Evolutionary conservation across 2,888 invertebrate species (phyloP).

Genomic region (Drosophila siamana): DNA sequence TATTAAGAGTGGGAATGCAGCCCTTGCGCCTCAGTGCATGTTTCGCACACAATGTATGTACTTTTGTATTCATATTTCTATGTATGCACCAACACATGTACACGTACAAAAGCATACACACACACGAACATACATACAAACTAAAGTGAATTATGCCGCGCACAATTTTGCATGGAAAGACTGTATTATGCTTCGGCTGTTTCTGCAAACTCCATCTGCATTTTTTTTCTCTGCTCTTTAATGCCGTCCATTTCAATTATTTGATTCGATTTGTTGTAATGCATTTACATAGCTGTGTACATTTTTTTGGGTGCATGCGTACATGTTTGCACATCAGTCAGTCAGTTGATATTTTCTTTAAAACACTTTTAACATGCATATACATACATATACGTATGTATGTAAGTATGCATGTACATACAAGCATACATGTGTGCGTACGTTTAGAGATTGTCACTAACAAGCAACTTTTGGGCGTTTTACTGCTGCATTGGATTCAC

Average conservation of each 20-base stretch:
- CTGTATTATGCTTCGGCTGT: constrained; percentile 15
- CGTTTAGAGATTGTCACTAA: constrained; percentile 67
- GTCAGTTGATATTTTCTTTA: constrained; percentile 54
- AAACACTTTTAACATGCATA: constrained; percentile 61
- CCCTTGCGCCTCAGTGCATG: constrained; percentile 58
- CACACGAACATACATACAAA: constrained; percentile 41
- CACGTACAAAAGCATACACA: constrained; percentile 3
- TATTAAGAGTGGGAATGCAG: constrained; percentile 30
- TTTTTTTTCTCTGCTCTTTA: background rate
- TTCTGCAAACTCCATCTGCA: constrained; percentile 11
- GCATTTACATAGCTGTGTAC: constrained; percentile 17
- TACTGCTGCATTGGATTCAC: constrained; percentile 62
- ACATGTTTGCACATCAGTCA: constrained; percentile 36
- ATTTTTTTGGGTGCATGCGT: constrained; percentile 12
- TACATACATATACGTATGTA: constrained; percentile 56
- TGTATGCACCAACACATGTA: constrained; percentile 48
- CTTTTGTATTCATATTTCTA: constrained; percentile 12
- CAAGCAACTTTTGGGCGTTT: constrained; percentile 68
- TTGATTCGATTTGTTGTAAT: constrained; percentile 1
- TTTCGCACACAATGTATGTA: constrained; percentile 43
- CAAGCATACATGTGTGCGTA: constrained; percentile 63
- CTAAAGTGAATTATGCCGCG: constrained; percentile 64
- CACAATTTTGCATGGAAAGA: constrained; percentile 37
- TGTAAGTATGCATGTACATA: constrained; percentile 65
- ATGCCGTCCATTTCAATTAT: constrained; percentile 5